A percentile compares a stretch with the other conserved stretches of the same genome.
phyloP scores from a whole-genome alignment of 2,797 vertebrate species.

The Anguilla marmorata region DNA sequence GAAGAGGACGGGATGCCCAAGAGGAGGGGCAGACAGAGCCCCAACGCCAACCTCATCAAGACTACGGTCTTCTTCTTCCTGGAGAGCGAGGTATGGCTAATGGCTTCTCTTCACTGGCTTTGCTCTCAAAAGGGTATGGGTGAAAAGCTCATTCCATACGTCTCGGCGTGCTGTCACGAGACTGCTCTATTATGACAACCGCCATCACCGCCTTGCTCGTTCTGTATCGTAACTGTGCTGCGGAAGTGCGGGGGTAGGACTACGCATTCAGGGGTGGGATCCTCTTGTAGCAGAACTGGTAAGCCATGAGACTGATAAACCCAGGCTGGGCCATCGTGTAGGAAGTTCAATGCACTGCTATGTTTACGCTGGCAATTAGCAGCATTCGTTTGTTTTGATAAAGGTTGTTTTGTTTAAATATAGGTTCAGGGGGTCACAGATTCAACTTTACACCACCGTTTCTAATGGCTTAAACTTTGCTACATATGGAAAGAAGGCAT shows the following conservation, averaged over 20 bases:
- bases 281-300: not conserved
- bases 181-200: not conserved
- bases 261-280: not conserved
- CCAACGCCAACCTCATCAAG: slow-evolving; percentile 96
- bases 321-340: not conserved
- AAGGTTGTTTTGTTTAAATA: not conserved
- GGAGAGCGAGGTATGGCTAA: slow-evolving; percentile 89
- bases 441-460: not conserved
- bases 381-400: not conserved
- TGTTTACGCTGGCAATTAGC: not conserved
- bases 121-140: not conserved
- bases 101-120: not conserved
- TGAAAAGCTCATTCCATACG: not conserved
- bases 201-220: not conserved
- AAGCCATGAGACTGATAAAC: not conserved
- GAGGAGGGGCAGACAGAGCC: slow-evolving; percentile 93
- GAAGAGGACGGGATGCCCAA: slow-evolving; percentile 96
- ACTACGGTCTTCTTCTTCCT: slow-evolving; percentile 98
- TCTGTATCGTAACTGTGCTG: not conserved
- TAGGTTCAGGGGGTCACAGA: not conserved
- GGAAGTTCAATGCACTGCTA: not conserved
- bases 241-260: not conserved
- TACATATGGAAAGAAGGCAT: not conserved
- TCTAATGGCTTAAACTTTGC: not conserved
- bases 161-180: not conserved